Conservation (phyloP, 1,140 invertebrate species). For the Lycorma delicatula region DNA sequence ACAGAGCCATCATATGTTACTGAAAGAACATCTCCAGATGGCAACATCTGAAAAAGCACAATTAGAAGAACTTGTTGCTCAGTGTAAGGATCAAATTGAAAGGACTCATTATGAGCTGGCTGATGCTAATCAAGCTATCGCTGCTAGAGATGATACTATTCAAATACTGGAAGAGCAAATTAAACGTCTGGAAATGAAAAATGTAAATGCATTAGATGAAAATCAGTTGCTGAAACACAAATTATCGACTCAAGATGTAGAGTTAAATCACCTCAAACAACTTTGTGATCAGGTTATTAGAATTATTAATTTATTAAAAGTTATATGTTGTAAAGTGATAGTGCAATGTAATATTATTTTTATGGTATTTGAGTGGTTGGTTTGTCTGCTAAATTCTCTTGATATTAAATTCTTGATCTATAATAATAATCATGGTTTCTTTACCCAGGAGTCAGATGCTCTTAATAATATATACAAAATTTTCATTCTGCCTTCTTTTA, state of each 20-base stretch:
- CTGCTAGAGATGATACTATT: conserved; percentile 27
- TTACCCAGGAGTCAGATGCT: too few species aligned
- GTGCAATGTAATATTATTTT: too few species aligned
- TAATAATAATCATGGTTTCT: too few species aligned
- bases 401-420: too few species aligned
- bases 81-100: conserved; percentile 22
- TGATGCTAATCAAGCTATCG: conserved; percentile 24
- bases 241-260: conserved; percentile 17
- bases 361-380: too few species aligned
- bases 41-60: conserved; percentile 23
- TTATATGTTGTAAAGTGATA: too few species aligned
- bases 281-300: conserved; percentile 18
- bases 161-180: conserved; percentile 16
- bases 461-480: too few species aligned
- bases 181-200: conserved; percentile 15
- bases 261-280: conserved; percentile 22
- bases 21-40: conserved; percentile 24
- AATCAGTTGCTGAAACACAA: conserved; percentile 17
- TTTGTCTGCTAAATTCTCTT: too few species aligned
- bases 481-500: too few species aligned
- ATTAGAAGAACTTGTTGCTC: conserved; percentile 26
- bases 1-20: conserved; percentile 20
- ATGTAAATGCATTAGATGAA: conserved; percentile 23
- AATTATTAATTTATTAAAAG: too few species aligned
- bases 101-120: conserved; percentile 29